Evolutionary conservation across 2,797 vertebrate species (phyloP), one percentile per base, ranked within the genome.

Genomic region (Corythornis leucogaster): DNA sequence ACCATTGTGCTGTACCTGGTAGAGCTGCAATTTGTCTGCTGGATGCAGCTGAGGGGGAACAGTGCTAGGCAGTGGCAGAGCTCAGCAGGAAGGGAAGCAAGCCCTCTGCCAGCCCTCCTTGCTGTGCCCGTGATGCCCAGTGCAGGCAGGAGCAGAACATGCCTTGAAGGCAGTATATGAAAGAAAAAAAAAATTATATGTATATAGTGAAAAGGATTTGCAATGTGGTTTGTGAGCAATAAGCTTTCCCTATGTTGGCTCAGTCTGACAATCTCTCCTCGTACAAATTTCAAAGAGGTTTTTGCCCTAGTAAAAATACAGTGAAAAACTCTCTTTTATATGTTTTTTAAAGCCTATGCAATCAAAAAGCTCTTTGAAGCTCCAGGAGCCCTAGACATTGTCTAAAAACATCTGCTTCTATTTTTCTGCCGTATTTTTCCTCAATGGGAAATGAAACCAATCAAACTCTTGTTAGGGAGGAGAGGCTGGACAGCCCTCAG

Each of bases 331-430:
- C 33, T 64, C 33, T 80, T 93, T 85, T 79, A 59, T 64, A 89
- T 63, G 31, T 68, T 80, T 91, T 92, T 88, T 86, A 68, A 94
- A 93, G 76, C 75, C 88, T 82, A 59, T 48, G 77, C 79, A 95
- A 92, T 74, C 91, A 90, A 80, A 92, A 93, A 89, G 31, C 80
- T 93, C 88, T 95, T 94, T 92, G 93, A 94, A 92, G 79, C 83
- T 90, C 68, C 79, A 90, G 93, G 83, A 96, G 70, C 55, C 53
- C 17, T 22, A 90, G 71, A 93, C 86, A 90, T 71, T 89, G 62
- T 90, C 88, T 87, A 64, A 84, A 80, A 95, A 73, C 95, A 94
- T 95, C 93, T 96, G 88, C 81, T 94, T 92, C 93, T 87, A 76
- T 79, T 95, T 92, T 92, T 55, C 78, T 50, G 31, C 61, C 42